phyloP scores from a whole-genome alignment of 35 echinoderm and acorn worm species.

The Apostichopus japonicus region DNA sequence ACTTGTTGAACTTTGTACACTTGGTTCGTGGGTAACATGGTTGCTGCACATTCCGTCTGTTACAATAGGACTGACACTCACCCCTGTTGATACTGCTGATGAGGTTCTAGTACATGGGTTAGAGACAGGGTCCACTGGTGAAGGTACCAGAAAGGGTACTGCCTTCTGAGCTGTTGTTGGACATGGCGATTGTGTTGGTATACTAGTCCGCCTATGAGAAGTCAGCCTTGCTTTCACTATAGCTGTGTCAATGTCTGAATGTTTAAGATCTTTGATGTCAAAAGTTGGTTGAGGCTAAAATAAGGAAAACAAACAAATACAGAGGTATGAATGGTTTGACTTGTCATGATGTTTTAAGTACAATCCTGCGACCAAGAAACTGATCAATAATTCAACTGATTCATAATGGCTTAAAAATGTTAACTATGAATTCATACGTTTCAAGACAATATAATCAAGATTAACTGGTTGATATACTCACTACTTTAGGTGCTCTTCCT shows the following conservation, averaged over 20 bases:
- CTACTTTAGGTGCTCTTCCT: constrained; percentile 93
- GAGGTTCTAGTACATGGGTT: neutral
- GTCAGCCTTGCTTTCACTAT: constrained; percentile 23
- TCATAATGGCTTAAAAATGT: neutral
- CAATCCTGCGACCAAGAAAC: too few species aligned
- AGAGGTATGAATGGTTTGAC: too few species aligned
- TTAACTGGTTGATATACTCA: constrained; percentile 52
- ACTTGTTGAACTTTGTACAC: neutral
- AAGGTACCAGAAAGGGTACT: neutral
- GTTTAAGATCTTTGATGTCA: constrained; percentile 43
- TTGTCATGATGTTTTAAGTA: too few species aligned
- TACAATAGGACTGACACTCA: neutral
- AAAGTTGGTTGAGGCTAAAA: constrained; percentile 45
- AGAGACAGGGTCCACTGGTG: neutral
- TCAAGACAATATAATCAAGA: neutral
- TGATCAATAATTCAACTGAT: too few species aligned
- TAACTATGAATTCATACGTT: neutral
- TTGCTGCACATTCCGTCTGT: neutral
- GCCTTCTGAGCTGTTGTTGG: neutral
- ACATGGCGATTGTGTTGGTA: neutral
- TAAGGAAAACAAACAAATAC: too few species aligned
- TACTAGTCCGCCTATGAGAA: neutral
- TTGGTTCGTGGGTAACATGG: neutral
- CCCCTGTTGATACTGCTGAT: neutral
- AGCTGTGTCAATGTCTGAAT: constrained; percentile 29